Evolutionary conservation across 2,113 vertebrate species (phyloP), one percentile per base, ranked within the genome.

Genomic region (Numenius arquata): DNA sequence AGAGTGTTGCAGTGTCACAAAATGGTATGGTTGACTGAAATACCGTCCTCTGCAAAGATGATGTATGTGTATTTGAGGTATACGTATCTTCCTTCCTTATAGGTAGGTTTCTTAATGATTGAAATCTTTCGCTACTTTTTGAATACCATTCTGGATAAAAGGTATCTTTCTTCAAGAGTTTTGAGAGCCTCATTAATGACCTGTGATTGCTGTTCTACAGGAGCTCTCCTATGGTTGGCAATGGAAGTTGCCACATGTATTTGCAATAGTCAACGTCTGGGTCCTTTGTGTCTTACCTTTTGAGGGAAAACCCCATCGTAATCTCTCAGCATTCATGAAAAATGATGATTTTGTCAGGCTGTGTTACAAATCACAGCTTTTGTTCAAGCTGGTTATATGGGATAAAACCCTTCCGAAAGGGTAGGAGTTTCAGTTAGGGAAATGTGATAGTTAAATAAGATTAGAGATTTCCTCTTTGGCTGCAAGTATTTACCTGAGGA

Each of bases 281-380:
- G 79, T 84, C 32, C 27, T 70, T 78, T 75, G 34, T 77, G 61
- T 81, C 71, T 96, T 72, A 26, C 59, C 40, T 85, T 88, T 88
- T 92, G 85, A 77, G 52, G 21, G 19, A 41, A 83, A 70, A 62
- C 8, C 52, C 41, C 10, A 67, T 85, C 43, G 7, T 58, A 72
- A 94, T 78, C 27, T 45, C 47, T 84, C 40, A 62, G 50, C 45
- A 66, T 87, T 93, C 53, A 68, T 89, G 66, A 72, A 82, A 91
- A 80, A 77, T 41, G 7, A 75, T 56, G 43, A n/a, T 89, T 92
- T 95, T 94, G 66, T 92, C 65, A 45, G 62, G 34, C 74, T 93
- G 34, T 90, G 41, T 95, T 90, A 88, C 81, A 95, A 96, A 74
- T 59, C 81, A 58, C 68, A 72, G 81, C 82, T 92, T 93, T 96